A percentile compares a stretch with the other conserved stretches of the same genome.
Conservation (phyloP, 2,113 vertebrate genomes). For the Leucoraja erinaceus region DNA sequence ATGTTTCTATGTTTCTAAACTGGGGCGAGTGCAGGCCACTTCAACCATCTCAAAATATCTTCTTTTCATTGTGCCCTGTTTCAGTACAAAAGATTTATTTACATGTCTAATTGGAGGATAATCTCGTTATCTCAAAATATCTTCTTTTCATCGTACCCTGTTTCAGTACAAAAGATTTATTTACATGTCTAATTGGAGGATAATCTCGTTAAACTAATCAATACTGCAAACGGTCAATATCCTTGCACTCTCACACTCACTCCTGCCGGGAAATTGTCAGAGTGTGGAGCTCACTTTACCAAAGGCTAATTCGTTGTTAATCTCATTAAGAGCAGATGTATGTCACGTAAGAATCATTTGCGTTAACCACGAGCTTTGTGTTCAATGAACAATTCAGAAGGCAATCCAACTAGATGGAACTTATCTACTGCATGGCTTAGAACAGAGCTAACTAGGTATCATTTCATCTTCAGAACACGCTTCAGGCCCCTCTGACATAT, state of each 20-base stretch:
- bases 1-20: no score
- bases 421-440: neutral
- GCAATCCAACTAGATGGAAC: neutral
- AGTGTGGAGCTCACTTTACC: neutral
- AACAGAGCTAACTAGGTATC: neutral
- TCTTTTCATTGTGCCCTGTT: neutral
- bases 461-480: neutral
- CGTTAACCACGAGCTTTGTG: neutral
- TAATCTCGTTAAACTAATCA: neutral
- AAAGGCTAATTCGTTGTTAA: neutral
- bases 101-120: neutral
- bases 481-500: neutral
- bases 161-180: neutral
- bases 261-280: neutral
- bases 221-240: conserved; percentile 3
- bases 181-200: neutral
- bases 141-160: neutral
- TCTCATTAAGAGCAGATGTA: conserved; percentile 11
- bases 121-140: neutral
- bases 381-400: neutral
- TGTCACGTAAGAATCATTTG: neutral
- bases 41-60: no score
- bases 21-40: no score
- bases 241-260: neutral
- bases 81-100: neutral